Evolutionary conservation across 2,113 vertebrate species (phyloP).

Genomic region (Phodopus roborovskii): DNA sequence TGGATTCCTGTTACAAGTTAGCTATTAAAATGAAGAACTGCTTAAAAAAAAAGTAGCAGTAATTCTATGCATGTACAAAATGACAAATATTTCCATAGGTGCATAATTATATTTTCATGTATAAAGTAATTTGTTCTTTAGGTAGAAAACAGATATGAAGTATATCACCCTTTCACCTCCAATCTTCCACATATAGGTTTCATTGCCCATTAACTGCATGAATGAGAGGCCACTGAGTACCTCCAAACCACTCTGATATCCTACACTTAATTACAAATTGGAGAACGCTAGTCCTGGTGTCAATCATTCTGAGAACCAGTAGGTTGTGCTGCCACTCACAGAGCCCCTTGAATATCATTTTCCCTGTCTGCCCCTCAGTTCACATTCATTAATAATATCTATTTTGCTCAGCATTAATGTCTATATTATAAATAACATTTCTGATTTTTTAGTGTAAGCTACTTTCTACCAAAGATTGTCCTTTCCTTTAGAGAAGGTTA

Average conservation of each 20-base stretch:
- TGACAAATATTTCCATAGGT: background rate
- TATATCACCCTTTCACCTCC: conserved; percentile 47
- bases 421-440: conserved; percentile 8
- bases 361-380: conserved; percentile 59
- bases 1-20: background rate
- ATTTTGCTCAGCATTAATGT: background rate
- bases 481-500: background rate
- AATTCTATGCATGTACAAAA: conserved; percentile 19
- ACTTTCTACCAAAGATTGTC: conserved; percentile 47
- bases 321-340: conserved; percentile 56
- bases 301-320: conserved; percentile 81
- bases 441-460: conserved; percentile 27
- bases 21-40: conserved; percentile 8
- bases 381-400: background rate
- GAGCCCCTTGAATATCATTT: conserved; percentile 70
- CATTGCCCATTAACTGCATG: conserved; percentile 75
- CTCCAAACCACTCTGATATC: conserved; percentile 81
- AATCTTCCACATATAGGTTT: conserved; percentile 75
- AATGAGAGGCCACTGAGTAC: conserved; percentile 79
- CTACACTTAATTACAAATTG: conserved; percentile 84
- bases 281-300: conserved; percentile 79
- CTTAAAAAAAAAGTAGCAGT: background rate
- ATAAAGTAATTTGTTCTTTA: conserved; percentile 53
- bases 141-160: conserved; percentile 47
- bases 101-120: background rate